Conservation (phyloP, 2,113 vertebrate genomes). For the Micronycteris hirsuta region DNA sequence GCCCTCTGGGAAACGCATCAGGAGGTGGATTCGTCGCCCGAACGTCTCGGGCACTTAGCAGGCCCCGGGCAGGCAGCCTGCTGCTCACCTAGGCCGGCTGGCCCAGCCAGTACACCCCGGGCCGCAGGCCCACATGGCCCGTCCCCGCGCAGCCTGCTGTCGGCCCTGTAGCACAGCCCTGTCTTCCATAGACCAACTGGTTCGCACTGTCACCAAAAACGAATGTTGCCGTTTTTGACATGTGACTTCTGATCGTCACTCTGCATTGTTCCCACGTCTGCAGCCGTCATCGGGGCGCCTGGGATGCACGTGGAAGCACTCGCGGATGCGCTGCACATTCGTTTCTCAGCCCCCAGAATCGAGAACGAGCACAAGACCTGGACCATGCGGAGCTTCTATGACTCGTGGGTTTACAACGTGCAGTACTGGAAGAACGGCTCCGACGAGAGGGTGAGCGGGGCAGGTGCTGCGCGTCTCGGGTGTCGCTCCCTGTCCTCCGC, state of each 20-base stretch:
- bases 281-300: conserved; percentile 79
- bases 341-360: conserved; percentile 66
- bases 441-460: conserved; percentile 39
- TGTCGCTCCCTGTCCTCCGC: background rate
- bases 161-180: background rate
- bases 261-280: background rate
- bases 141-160: fast-evolving
- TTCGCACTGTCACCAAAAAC: background rate
- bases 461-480: fast-evolving
- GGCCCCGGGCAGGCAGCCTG: too few species aligned
- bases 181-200: background rate
- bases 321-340: conserved; percentile 75
- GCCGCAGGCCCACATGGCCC: background rate
- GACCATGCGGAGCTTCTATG: conserved; percentile 69
- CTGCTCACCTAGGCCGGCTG: background rate
- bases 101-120: too few species aligned
- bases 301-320: conserved; percentile 62
- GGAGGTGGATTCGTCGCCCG: fast-evolving
- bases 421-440: conserved; percentile 76
- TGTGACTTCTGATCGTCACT: background rate
- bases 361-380: conserved; percentile 21
- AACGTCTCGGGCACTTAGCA: too few species aligned
- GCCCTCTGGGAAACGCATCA: background rate
- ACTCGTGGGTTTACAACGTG: conserved; percentile 72
- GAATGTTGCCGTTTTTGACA: background rate